These are phyloP conservation scores for Lepidurus arcticus DNA, from an alignment of 1,140 invertebrate genomes.

Conservation along the genomic window DNA sequence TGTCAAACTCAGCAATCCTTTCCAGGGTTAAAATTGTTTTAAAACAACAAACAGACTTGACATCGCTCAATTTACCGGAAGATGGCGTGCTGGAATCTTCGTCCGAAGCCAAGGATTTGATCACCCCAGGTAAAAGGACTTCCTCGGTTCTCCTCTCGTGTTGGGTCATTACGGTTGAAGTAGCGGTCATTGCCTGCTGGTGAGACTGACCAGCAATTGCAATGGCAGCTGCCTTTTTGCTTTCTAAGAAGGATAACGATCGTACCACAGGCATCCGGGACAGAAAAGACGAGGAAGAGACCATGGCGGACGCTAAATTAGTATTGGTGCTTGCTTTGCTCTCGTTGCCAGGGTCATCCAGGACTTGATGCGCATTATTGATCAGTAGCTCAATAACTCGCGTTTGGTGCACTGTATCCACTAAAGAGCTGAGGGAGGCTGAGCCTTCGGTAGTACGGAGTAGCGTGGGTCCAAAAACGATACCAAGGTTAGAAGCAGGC, in stretches of 20 bases:
- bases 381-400: constrained; percentile 53
- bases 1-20: constrained; percentile 28
- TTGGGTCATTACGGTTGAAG: constrained; percentile 27
- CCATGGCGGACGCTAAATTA: constrained; percentile 23
- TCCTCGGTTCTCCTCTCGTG: constrained; percentile 29
- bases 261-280: constrained; percentile 31
- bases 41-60: constrained; percentile 31
- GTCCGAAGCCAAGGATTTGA: constrained; percentile 15
- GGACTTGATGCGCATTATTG: constrained; percentile 43
- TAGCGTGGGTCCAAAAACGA: constrained; percentile 58
- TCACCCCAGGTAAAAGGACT: constrained; percentile 33
- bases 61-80: constrained; percentile 15
- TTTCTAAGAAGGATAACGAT: constrained; percentile 32
- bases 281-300: constrained; percentile 30
- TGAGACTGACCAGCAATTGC: neutral
- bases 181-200: neutral
- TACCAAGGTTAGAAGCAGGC: constrained; percentile 55
- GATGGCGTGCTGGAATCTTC: neutral
- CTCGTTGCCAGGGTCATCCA: constrained; percentile 22
- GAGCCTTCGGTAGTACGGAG: constrained; percentile 50
- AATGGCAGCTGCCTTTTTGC: constrained; percentile 6
- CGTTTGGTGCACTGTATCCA: constrained; percentile 55
- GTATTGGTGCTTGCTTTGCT: neutral
- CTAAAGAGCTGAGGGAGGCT: constrained; percentile 50
- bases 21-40: constrained; percentile 32